Percentiles rank a stretch among this genome's conserved stretches.
These are phyloP conservation scores for Hemibagrus wyckioides DNA, from an alignment of 2,113 vertebrate genomes.

Conservation along the genomic window DNA sequence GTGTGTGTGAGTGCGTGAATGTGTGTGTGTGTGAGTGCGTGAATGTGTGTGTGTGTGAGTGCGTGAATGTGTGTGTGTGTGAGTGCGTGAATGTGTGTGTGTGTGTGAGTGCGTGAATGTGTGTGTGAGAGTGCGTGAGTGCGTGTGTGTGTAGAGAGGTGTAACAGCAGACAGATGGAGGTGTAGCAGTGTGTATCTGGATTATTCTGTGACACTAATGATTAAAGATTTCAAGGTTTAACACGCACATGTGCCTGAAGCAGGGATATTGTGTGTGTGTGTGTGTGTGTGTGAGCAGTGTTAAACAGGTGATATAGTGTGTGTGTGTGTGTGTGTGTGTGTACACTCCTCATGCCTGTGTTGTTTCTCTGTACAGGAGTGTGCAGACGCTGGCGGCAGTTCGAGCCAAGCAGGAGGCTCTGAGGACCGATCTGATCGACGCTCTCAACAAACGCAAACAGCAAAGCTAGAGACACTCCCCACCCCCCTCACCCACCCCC, in stretches of 20 bases:
- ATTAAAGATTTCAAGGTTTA: background rate
- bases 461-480: slow-evolving; percentile 78
- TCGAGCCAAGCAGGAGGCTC: slow-evolving; percentile 94
- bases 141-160: too few relatives aligned
- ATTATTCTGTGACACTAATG: background rate
- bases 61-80: too few relatives aligned
- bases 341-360: background rate
- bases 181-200: too few relatives aligned
- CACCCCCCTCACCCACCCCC: slow-evolving; percentile 30
- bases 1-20: too few relatives aligned
- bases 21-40: too few relatives aligned
- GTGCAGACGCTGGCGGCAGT: slow-evolving; percentile 92
- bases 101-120: too few relatives aligned
- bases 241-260: background rate
- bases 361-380: slow-evolving; percentile 77
- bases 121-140: too few relatives aligned
- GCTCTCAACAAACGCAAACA: slow-evolving; percentile 94
- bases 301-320: too few relatives aligned
- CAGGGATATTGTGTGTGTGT: background rate
- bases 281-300: background rate
- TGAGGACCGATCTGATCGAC: slow-evolving; percentile 91
- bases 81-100: too few relatives aligned
- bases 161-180: too few relatives aligned
- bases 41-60: too few relatives aligned
- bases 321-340: background rate